Conservation (phyloP, 2,113 vertebrate genomes). For the Raja brachyura region DNA sequence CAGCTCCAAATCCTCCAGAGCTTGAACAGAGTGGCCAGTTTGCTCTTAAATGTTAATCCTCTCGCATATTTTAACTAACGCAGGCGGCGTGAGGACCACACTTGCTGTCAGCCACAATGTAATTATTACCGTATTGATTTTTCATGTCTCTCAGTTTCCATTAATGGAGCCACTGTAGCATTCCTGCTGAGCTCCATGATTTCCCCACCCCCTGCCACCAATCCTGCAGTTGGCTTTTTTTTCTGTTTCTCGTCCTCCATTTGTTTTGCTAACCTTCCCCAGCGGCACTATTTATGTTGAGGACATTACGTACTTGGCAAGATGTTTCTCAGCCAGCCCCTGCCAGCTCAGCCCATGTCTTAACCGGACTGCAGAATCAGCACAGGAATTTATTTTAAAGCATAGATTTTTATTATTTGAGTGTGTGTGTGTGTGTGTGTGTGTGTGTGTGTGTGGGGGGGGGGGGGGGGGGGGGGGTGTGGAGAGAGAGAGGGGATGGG, state of each 20-base stretch:
- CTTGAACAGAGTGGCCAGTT: conserved; percentile 15
- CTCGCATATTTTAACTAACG: conserved; percentile 54
- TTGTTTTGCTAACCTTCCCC: conserved; percentile 36
- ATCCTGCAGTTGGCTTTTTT: conserved; percentile 8
- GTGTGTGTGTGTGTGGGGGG: neutral
- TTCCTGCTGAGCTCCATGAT: conserved; percentile 55
- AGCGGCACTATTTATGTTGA: conserved; percentile 31
- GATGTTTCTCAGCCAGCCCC: conserved; percentile 23
- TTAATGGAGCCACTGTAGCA: conserved; percentile 53
- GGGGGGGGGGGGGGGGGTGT: no score
- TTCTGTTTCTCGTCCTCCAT: conserved; percentile 15
- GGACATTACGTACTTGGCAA: conserved; percentile 21
- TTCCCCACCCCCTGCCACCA: conserved; percentile 27
- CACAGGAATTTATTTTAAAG: conserved; percentile 12
- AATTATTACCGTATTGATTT: conserved; percentile 73
- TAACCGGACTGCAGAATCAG: conserved; percentile 15
- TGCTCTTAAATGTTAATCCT: conserved; percentile 56
- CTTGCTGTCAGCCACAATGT: conserved; percentile 53
- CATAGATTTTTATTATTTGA: neutral
- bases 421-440: neutral
- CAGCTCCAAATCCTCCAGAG: neutral
- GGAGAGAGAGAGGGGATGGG: neutral
- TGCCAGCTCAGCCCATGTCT: neutral
- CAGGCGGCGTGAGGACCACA: conserved; percentile 52
- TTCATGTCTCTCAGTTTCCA: conserved; percentile 70